phyloP scores from a whole-genome alignment of 2,113 vertebrate species.

The Triplophysa rosa region DNA sequence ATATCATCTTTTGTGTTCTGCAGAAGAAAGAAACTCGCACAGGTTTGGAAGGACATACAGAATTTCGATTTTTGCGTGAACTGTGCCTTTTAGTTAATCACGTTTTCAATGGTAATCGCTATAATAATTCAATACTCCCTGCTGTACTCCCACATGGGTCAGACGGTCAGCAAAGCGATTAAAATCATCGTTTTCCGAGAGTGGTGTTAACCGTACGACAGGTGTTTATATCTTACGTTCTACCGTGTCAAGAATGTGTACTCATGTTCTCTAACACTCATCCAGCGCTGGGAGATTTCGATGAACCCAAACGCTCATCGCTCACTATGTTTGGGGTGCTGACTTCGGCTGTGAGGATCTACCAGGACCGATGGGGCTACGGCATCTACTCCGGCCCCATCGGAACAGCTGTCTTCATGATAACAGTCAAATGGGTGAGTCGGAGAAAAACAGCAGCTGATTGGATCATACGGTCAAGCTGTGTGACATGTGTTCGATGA shows the following conservation, averaged over 20 bases:
- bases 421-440: conserved; percentile 90
- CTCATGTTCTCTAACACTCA: conserved; percentile 15
- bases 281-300: conserved; percentile 91
- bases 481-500: not conserved
- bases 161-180: not conserved
- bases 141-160: conserved; percentile 1
- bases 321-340: conserved; percentile 90
- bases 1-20: no score
- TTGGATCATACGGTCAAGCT: not conserved
- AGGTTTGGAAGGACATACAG: no score
- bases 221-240: conserved; percentile 48
- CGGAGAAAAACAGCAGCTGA: conserved; percentile 25
- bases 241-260: conserved; percentile 27
- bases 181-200: conserved; percentile 34
- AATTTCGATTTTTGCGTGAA: no score
- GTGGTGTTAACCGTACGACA: conserved; percentile 43
- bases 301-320: conserved; percentile 89
- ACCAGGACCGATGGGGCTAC: conserved; percentile 92
- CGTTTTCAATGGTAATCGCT: no score
- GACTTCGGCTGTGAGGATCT: conserved; percentile 86
- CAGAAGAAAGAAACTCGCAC: no score
- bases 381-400: conserved; percentile 94
- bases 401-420: conserved; percentile 87
- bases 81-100: no score
- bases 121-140: no score